phyloP scores from a whole-genome alignment of 2,113 vertebrate species.

The Parus major region DNA sequence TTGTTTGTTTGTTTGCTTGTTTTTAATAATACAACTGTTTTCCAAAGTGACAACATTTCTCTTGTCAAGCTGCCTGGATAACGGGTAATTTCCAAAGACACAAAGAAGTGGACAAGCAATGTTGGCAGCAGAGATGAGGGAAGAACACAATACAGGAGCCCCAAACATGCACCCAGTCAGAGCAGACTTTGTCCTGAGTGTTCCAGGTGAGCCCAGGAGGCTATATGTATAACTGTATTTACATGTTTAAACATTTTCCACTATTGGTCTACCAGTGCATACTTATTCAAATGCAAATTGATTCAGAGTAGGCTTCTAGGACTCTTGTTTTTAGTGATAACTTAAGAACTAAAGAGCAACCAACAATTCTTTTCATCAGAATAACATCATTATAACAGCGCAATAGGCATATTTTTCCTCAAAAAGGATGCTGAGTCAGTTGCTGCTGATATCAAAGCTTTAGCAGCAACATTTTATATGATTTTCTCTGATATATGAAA shows the following conservation, averaged over 20 bases:
- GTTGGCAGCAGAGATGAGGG: rapidly evolving
- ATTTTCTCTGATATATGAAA: neutral
- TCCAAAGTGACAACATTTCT: neutral
- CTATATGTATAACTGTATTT: neutral
- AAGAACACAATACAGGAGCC: neutral
- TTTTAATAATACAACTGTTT: neutral
- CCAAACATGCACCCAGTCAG: rapidly evolving
- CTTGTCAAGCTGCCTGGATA: neutral
- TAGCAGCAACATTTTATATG: neutral
- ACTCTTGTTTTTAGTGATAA: neutral
- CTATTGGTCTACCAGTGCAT: neutral
- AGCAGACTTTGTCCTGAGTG: neutral
- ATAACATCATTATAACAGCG: neutral
- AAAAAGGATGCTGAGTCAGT: neutral
- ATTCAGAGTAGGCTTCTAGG: neutral
- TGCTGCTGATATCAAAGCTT: neutral
- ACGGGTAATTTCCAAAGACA: neutral
- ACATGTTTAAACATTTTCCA: neutral
- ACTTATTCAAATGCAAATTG: neutral
- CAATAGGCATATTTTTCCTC: neutral
- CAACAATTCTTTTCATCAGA: neutral
- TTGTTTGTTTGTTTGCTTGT: neutral
- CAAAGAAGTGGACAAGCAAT: neutral
- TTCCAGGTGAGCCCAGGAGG: neutral
- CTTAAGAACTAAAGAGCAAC: neutral